Percentiles rank a stretch among this genome's conserved stretches.
phyloP scores from a whole-genome alignment of 2,113 vertebrate species.

The Pygoscelis adeliae region DNA sequence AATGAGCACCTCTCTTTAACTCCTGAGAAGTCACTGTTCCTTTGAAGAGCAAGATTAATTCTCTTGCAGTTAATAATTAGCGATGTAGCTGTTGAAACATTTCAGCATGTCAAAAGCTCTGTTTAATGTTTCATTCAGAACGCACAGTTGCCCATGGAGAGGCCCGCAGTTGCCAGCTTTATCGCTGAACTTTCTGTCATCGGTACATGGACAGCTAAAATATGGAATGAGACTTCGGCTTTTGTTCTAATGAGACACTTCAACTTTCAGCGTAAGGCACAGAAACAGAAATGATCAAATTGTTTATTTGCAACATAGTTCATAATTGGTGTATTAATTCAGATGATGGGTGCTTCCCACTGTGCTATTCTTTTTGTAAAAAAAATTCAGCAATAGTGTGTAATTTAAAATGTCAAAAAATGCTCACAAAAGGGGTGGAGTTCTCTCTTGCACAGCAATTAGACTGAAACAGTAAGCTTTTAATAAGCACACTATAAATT shows the following conservation, averaged over 20 bases:
- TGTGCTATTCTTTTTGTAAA: not conserved
- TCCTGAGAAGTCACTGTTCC: not conserved
- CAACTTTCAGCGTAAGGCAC: conserved; percentile 34
- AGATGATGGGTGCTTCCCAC: conserved; percentile 2
- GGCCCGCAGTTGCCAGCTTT: conserved; percentile 12
- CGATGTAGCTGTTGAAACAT: not conserved
- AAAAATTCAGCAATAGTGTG: not conserved
- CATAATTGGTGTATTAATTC: conserved; percentile 53
- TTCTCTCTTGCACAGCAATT: conserved; percentile 42
- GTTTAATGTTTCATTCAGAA: conserved; percentile 29
- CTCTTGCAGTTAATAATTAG: conserved; percentile 10
- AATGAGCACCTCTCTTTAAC: not conserved
- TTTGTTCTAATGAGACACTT: conserved; percentile 42
- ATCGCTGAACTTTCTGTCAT: conserved; percentile 14
- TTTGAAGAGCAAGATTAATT: not conserved
- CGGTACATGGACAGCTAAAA: conserved; percentile 26
- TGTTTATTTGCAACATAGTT: conserved; percentile 42
- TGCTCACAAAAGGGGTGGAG: conserved; percentile 40
- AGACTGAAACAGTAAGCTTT: conserved; percentile 41
- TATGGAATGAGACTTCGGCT: conserved; percentile 42
- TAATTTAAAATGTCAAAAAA: conserved; percentile 69
- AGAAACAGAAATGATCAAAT: conserved; percentile 34
- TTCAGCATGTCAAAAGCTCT: not conserved
- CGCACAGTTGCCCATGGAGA: not conserved
- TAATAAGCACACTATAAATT: conserved; percentile 42